These are phyloP conservation scores for Sminthopsis crassicaudata DNA, from an alignment of 2,113 vertebrate species.

Conservation along the genomic window DNA sequence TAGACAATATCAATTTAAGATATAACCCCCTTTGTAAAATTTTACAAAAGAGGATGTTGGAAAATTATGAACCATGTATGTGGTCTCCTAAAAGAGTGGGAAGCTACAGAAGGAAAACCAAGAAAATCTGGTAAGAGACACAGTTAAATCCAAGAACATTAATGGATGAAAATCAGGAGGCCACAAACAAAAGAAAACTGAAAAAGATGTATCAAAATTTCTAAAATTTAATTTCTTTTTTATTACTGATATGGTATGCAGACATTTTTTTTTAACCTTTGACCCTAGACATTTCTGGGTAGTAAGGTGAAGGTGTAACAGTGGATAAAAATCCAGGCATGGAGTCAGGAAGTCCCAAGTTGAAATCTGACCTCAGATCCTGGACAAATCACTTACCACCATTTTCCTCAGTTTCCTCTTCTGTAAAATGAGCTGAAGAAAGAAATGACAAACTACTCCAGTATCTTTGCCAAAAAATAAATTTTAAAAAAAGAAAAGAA, in stretches of 20 bases:
- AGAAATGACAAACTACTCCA: not conserved
- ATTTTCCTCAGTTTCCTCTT: not conserved
- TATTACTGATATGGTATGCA: not conserved
- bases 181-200: not conserved
- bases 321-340: not conserved
- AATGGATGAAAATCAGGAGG: not conserved
- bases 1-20: not conserved
- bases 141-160: not conserved
- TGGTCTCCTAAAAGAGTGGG: not conserved
- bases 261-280: not conserved
- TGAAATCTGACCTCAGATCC: not conserved
- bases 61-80: not conserved
- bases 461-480: not conserved
- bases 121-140: not conserved
- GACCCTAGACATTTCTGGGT: not conserved
- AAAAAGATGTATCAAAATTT: not conserved
- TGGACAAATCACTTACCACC: not conserved
- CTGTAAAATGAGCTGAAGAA: not conserved
- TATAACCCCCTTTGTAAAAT: not conserved
- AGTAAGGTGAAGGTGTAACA: not conserved
- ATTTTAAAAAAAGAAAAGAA: too few relatives aligned
- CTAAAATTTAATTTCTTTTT: not conserved
- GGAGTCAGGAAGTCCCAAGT: not conserved
- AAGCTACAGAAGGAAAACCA: not conserved
- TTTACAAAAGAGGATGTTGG: not conserved